Evolutionary conservation across 2,888 invertebrate species (phyloP).

Genomic region (Lobophora halterata): DNA sequence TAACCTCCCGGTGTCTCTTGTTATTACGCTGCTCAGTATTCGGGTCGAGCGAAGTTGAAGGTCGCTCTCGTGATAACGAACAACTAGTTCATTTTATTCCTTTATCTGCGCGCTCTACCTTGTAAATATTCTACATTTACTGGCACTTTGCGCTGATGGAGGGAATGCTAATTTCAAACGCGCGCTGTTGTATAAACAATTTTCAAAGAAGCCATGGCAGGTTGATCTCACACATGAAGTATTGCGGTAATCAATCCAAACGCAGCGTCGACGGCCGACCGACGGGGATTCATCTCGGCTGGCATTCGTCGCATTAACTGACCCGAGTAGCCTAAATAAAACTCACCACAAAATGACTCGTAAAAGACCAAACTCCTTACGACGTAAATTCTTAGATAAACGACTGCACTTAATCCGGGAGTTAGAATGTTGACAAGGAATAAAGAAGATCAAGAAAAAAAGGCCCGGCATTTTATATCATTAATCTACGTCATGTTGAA

Average conservation of each 20-base stretch:
- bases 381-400: slow-evolving; percentile 70
- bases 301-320: slow-evolving; percentile 45
- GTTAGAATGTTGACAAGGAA: slow-evolving; percentile 75
- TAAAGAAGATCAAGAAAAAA: slow-evolving; percentile 68
- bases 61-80: slow-evolving; percentile 69
- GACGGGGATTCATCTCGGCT: slow-evolving; percentile 40
- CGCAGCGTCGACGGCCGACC: slow-evolving; percentile 31
- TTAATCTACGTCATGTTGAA: slow-evolving; percentile 73
- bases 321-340: slow-evolving; percentile 59
- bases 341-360: slow-evolving; percentile 58
- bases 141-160: slow-evolving; percentile 23
- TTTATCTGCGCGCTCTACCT: slow-evolving; percentile 38
- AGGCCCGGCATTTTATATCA: slow-evolving; percentile 65
- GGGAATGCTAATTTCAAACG: slow-evolving; percentile 30
- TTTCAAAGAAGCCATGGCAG: slow-evolving; percentile 33
- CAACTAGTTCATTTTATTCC: slow-evolving; percentile 56
- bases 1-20: slow-evolving; percentile 70
- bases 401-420: slow-evolving; percentile 73
- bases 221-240: slow-evolving; percentile 43
- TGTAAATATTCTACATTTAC: slow-evolving; percentile 31
- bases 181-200: slow-evolving; percentile 21
- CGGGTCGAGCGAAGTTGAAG: slow-evolving; percentile 67
- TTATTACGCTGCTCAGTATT: slow-evolving; percentile 74
- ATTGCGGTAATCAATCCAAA: slow-evolving; percentile 42
- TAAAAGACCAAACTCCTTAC: slow-evolving; percentile 61